phyloP scores from a whole-genome alignment of 1,140 invertebrate species.

The Cyclina sinensis region DNA sequence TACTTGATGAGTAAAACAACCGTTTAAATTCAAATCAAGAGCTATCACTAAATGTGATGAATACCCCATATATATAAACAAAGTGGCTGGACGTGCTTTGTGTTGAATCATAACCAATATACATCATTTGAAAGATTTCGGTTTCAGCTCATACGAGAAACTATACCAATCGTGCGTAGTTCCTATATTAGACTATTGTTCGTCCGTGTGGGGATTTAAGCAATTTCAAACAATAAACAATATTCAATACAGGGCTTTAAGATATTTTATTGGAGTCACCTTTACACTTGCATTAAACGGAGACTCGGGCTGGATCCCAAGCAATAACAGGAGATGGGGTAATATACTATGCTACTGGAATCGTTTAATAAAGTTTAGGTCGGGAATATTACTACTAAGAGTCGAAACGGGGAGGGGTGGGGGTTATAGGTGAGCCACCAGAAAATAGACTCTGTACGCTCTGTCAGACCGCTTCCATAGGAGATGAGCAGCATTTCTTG shows the following conservation, averaged over 20 bases:
- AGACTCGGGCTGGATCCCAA: conserved; percentile 49
- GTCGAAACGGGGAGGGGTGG: conserved; percentile 20
- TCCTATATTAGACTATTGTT: conserved; percentile 58
- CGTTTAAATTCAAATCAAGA: no score
- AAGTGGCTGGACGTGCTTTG: conserved; percentile 40
- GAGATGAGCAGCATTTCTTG: neutral
- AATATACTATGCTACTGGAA: conserved; percentile 57
- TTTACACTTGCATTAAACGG: conserved; percentile 15
- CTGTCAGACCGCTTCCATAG: neutral
- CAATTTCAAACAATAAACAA: conserved; percentile 24
- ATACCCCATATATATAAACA: no score
- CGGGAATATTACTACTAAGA: neutral
- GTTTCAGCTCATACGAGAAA: conserved; percentile 62
- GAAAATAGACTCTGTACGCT: conserved; percentile 5
- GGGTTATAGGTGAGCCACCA: neutral
- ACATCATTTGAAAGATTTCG: no score
- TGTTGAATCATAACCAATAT: conserved; percentile 45
- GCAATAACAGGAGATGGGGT: neutral
- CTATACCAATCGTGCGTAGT: conserved; percentile 53
- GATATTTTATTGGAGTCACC: conserved; percentile 61
- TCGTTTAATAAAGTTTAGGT: neutral
- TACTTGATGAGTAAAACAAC: no score
- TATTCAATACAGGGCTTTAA: conserved; percentile 57
- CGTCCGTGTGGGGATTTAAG: no score
- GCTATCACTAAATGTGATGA: no score